These are phyloP conservation scores for Oreochromis niloticus DNA, from an alignment of 2,113 vertebrate species.

Conservation along the genomic window DNA sequence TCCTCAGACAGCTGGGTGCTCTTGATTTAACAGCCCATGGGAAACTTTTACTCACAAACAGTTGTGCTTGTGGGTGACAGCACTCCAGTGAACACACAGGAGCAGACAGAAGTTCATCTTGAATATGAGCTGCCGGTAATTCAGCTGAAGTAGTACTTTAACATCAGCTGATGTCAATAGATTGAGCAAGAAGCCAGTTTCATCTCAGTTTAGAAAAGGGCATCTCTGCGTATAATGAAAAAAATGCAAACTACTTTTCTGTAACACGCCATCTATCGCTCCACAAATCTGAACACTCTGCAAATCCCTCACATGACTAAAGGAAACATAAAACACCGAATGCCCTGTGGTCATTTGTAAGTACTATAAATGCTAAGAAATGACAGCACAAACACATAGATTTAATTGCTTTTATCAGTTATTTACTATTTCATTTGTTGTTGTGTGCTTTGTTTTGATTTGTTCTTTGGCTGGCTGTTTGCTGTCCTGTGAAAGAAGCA, in stretches of 20 bases:
- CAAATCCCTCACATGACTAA: background rate
- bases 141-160: slow-evolving; percentile 24
- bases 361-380: background rate
- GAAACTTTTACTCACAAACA: slow-evolving; percentile 11
- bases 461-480: background rate
- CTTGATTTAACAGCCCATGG: slow-evolving; percentile 7
- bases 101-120: slow-evolving; percentile 21
- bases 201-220: slow-evolving; percentile 1
- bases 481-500: background rate
- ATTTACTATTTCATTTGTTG: background rate
- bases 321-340: background rate
- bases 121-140: background rate
- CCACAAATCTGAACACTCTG: background rate
- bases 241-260: background rate
- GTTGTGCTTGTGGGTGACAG: slow-evolving; percentile 7
- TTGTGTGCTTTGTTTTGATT: background rate
- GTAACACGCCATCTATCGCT: background rate
- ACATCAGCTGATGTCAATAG: slow-evolving; percentile 6
- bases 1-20: slow-evolving; percentile 29
- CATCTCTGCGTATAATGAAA: background rate
- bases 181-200: slow-evolving; percentile 2
- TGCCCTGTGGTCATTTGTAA: background rate
- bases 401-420: background rate
- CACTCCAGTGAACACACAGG: slow-evolving; percentile 4
- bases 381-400: background rate